Percentiles rank a stretch among this genome's conserved stretches.
Conservation (phyloP, 2,797 vertebrate genomes). For the Phataginus tetradactyla region DNA sequence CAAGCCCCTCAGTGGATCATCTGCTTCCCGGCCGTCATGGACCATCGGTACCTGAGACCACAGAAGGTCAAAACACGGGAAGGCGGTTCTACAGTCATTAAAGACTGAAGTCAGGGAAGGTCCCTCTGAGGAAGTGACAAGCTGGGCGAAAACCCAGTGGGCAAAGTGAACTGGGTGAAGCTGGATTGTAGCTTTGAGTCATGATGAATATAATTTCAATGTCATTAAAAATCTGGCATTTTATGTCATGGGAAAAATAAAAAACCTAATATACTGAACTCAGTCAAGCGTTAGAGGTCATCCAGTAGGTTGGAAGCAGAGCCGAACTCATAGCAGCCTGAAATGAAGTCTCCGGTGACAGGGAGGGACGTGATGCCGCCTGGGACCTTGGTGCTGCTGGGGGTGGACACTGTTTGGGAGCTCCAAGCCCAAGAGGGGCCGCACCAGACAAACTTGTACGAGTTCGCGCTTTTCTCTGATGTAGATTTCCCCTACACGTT, state of each 20-base stretch:
- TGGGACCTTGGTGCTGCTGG: not conserved
- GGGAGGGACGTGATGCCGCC: not conserved
- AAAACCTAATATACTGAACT: not conserved
- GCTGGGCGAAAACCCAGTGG: too few relatives aligned
- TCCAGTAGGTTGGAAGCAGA: not conserved
- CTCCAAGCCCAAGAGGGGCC: too few relatives aligned
- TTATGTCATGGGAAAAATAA: not conserved
- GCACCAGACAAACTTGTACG: too few relatives aligned
- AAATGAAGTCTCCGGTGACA: not conserved
- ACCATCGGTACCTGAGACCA: not conserved
- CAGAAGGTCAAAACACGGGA: not conserved
- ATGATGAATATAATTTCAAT: not conserved
- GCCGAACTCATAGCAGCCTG: not conserved
- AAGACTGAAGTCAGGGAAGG: not conserved
- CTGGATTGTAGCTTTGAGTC: not conserved
- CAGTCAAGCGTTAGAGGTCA: not conserved
- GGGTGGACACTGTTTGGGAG: not conserved
- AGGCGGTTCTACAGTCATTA: not conserved
- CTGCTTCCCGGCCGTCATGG: fast-evolving
- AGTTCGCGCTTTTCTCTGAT: not conserved
- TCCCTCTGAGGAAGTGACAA: not conserved
- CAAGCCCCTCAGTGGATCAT: not conserved
- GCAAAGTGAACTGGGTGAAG: not conserved
- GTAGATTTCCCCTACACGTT: too few relatives aligned
- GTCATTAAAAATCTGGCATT: not conserved